Base-by-base conservation (phyloP, 1,140 invertebrate genomes). In the Anoplolepis gracilipes region DNA sequence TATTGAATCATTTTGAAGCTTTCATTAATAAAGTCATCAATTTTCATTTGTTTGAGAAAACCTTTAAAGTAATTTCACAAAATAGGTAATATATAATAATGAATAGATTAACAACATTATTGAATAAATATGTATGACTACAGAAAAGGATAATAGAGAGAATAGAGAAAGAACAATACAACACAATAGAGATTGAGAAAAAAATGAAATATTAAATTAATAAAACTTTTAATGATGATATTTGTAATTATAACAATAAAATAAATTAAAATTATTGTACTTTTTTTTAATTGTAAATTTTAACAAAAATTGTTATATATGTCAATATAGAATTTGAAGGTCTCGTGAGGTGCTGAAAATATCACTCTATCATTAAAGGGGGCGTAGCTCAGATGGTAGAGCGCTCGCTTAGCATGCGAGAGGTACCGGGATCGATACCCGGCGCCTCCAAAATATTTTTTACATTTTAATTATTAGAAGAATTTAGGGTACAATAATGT, bases 331-430 rank as follows among this genome's bases (percentile, higher is more conserved):
- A 30, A 42, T 72, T 28, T 53, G 1, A 49, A 13, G 22, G 1
- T 3, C 33, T 59, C 42, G 16, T 69, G 33, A 73, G 13, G 1
- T 13, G 13, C 4, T 4, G 19, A 46, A 11, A 22, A 49, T 11
- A 1, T 5, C 0, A 0, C 1, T 46, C 8, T 33, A 28, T 30
- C 3, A 5, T 10, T 11, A 0, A 33, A 6, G 8, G 96, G 96
- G 97, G 95, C 96, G 96, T 97, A 97, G 96, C 97, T 97, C 97
- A 97, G 96, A 97, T 97, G 97, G 97, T 97, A 97, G 97, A 97
- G 97, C 97, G 96, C 97, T 97, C 96, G 97, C 97, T 97, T 97
- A 97, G 97, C 97, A 97, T 97, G 97, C 96, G 97, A 97, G 97
- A 97, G 96, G 97, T 97, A 97, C 96, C 95, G 96, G 97, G 96